Percentiles rank a stretch among this genome's conserved stretches.
Conservation (phyloP, 2,888 invertebrate genomes). For the Rhagium mordax region DNA sequence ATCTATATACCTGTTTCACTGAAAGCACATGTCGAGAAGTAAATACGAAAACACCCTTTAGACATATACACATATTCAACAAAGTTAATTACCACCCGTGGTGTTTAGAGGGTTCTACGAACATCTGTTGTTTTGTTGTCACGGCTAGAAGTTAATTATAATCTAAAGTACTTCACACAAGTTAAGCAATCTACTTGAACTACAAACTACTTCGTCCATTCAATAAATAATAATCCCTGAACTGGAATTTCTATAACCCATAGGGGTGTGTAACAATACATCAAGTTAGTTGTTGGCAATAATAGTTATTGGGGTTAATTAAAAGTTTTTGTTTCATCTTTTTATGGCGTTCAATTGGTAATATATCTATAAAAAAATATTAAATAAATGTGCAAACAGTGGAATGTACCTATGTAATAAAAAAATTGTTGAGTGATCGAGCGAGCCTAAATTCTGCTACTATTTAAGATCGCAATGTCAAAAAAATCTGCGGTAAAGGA, state of each 20-base stretch:
- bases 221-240: not conserved
- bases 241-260: not conserved
- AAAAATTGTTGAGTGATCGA: too few relatives aligned
- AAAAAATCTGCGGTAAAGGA: too few relatives aligned
- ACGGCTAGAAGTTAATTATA: slow-evolving; percentile 7
- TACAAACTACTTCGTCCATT: not conserved
- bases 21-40: not conserved
- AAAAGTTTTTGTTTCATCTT: not conserved
- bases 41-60: not conserved
- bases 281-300: not conserved
- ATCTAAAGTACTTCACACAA: slow-evolving; percentile 10
- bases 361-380: not conserved
- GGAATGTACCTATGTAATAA: too few relatives aligned
- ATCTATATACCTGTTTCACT: not conserved
- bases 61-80: not conserved
- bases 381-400: too few relatives aligned
- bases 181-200: not conserved
- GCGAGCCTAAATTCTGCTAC: too few relatives aligned
- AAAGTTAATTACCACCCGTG: slow-evolving; percentile 7
- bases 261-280: not conserved
- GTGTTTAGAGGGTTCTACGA: slow-evolving; percentile 1
- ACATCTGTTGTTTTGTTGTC: slow-evolving; percentile 16
- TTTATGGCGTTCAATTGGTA: not conserved
- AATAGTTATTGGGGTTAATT: not conserved
- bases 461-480: too few relatives aligned